phyloP scores from a whole-genome alignment of 2,113 vertebrate species.

The Tichodroma muraria region DNA sequence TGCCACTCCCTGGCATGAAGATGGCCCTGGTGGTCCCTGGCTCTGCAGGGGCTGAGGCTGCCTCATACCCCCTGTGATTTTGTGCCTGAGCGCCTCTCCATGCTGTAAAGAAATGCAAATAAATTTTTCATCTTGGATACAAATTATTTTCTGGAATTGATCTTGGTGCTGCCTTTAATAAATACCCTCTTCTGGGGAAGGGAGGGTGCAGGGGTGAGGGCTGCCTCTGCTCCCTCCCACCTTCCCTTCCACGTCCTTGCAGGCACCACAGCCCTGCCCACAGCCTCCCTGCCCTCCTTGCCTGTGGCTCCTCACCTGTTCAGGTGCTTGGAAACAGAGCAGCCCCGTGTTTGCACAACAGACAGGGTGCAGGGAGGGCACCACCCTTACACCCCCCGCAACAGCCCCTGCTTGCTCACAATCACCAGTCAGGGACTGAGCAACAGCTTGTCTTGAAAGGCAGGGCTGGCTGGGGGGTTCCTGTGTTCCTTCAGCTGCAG shows the following conservation, averaged over 20 bases:
- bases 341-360: background rate
- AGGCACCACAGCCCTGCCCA: background rate
- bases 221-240: background rate
- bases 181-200: accelerated
- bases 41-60: background rate
- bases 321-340: background rate
- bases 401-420: background rate
- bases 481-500: background rate
- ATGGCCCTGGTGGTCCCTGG: background rate
- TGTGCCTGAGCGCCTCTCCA: background rate
- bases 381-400: background rate
- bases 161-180: background rate
- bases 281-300: background rate
- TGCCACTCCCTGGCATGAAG: background rate
- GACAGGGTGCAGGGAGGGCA: accelerated
- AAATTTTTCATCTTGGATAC: background rate
- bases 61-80: background rate
- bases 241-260: accelerated
- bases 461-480: background rate
- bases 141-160: background rate
- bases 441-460: background rate
- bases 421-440: accelerated
- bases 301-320: background rate
- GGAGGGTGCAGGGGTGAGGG: accelerated
- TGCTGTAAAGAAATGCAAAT: background rate